Evolutionary conservation across 2,113 vertebrate species (phyloP), one percentile per base, ranked within the genome.

Genomic region (Dipodomys spectabilis): DNA sequence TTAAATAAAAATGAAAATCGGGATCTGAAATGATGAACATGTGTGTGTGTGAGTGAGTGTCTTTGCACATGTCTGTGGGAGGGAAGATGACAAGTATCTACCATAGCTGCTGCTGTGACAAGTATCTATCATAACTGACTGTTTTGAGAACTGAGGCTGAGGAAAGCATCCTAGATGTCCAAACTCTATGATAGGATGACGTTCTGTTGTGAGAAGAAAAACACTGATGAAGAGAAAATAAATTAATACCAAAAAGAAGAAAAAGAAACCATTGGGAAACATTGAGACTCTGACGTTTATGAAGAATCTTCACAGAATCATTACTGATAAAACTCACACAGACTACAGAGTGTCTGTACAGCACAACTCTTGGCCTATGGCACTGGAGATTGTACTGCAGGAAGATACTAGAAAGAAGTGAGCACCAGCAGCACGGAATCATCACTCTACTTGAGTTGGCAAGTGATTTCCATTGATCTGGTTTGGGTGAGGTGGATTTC

Each of bases 101-200:
- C 49, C 49, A 49, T 49, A 49, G 12, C 49, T 49, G 49, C 49
- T 49, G 49, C 10, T 49, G 8, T 49, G 49, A 49, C 12, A 2
- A 0, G 10, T 12, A 11, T 12, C 49, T 49, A 9, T 49, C 49
- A 1, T 11, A 12, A 9, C 10, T 49, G 96, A 90, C 86, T 89
- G 94, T 81, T 95, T 94, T 87, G 89, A 97, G 93, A 86, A 92
- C 77, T 80, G 49, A 49, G 49, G 49, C 49, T 49, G 12, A 11
- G 49, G 49, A 12, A 49, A 49, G 12, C 49, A 49, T 49, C 12
- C 49, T 12, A 49, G 49, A 11, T 9, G 49, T 49, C 49, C 2
- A 10, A 49, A 12, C 49, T 11, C 8, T 49, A 49, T 12, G 49
- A 49, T 12, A 49, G 49, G 49, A 49, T 12, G 49, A 49, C 86